Percentiles rank a stretch among this genome's conserved stretches.
Evolutionary conservation across 2,888 invertebrate species (phyloP).

Genomic region (Melanostoma mellinum): DNA sequence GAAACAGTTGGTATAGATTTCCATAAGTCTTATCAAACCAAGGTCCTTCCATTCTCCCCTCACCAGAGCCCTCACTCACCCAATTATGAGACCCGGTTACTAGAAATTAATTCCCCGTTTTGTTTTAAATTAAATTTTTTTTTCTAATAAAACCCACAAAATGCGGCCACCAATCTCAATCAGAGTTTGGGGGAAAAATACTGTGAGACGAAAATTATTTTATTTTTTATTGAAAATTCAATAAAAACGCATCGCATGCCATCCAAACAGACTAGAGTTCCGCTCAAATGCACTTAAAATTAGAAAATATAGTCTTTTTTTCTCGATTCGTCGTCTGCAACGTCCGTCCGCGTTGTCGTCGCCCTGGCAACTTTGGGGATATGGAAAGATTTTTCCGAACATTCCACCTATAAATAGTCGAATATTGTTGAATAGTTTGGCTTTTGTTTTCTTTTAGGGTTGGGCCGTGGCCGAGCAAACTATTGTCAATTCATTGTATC

Average conservation of each 20-base stretch:
- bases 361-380: slow-evolving; percentile 13
- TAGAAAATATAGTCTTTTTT: slow-evolving; percentile 67
- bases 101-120: background rate
- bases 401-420: slow-evolving; percentile 60
- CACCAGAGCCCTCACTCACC: no score
- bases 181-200: background rate
- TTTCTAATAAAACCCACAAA: slow-evolving; percentile 25
- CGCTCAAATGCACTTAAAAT: slow-evolving; percentile 71
- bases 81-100: background rate
- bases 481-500: slow-evolving; percentile 54
- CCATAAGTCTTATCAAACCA: no score
- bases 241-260: slow-evolving; percentile 66
- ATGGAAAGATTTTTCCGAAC: slow-evolving; percentile 33
- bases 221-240: slow-evolving; percentile 46
- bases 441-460: slow-evolving; percentile 44
- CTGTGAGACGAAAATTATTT: background rate
- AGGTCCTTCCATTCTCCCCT: background rate
- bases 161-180: slow-evolving; percentile 27
- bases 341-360: background rate
- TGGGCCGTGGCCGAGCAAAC: slow-evolving; percentile 47
- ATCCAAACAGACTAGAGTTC: slow-evolving; percentile 55
- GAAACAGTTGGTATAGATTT: no score
- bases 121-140: slow-evolving; percentile 44
- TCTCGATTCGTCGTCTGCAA: background rate
- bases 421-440: slow-evolving; percentile 15